These are phyloP conservation scores for Lagodon rhomboides DNA, from an alignment of 2,797 vertebrate genomes.

Conservation along the genomic window DNA sequence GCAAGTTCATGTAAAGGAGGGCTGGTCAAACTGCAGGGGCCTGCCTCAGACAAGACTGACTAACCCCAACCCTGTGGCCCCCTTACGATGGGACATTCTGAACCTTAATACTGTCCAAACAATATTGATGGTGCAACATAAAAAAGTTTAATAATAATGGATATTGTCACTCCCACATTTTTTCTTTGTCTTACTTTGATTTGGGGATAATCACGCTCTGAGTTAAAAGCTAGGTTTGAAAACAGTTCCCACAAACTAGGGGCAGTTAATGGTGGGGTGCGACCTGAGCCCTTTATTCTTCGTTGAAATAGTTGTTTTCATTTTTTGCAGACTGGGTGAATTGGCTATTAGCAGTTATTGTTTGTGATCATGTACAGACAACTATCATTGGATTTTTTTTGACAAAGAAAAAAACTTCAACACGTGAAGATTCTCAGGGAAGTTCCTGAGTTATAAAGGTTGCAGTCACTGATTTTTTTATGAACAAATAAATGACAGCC, in stretches of 20 bases:
- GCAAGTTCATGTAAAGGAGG: neutral
- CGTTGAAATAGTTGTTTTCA: neutral
- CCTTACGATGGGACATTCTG: neutral
- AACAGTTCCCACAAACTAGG: neutral
- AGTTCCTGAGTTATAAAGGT: too few relatives aligned
- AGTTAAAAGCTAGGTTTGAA: too few relatives aligned
- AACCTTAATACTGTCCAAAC: too few relatives aligned
- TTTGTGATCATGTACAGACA: neutral
- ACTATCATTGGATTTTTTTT: neutral
- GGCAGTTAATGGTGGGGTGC: neutral
- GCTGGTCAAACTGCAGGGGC: neutral
- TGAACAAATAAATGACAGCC: too few relatives aligned
- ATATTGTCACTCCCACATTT: neutral
- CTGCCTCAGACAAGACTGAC: neutral
- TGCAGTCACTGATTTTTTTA: too few relatives aligned
- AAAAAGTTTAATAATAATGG: too few relatives aligned
- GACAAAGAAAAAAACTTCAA: neutral
- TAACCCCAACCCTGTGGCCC: neutral
- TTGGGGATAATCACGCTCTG: too few relatives aligned
- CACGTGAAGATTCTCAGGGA: too few relatives aligned
- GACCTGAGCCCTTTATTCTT: neutral
- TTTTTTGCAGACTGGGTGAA: neutral
- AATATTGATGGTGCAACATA: too few relatives aligned
- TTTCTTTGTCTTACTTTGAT: too few relatives aligned
- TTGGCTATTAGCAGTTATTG: neutral